Percentiles rank a stretch among this genome's conserved stretches.
Evolutionary conservation across 2,888 invertebrate genomes (phyloP).

Genomic region (Eurytoma californica): DNA sequence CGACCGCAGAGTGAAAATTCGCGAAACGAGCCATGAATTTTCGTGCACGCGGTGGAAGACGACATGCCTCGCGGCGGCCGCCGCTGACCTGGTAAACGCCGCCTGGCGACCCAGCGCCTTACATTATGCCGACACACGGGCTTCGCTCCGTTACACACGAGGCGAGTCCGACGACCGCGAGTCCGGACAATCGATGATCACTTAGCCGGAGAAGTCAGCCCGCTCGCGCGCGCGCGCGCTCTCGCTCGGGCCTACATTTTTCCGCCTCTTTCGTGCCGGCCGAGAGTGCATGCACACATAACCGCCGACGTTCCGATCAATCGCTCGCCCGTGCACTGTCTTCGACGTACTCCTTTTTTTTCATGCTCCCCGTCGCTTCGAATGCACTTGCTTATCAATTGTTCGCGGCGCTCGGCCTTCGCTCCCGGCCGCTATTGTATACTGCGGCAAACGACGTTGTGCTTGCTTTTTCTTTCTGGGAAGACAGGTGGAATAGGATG

Average conservation of each 20-base stretch:
- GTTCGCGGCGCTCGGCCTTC: neutral
- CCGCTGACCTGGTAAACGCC: conserved; percentile 40
- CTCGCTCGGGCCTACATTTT: conserved; percentile 21
- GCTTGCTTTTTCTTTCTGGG: neutral
- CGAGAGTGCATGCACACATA: neutral
- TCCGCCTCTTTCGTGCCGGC: neutral
- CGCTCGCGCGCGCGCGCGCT: neutral
- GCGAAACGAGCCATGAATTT: too few species aligned
- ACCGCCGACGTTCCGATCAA: conserved; percentile 11
- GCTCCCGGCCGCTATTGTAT: conserved; percentile 4
- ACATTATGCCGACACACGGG: conserved; percentile 9
- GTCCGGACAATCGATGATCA: conserved; percentile 47
- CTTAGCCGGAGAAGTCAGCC: conserved; percentile 25
- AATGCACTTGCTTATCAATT: neutral
- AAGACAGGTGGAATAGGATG: too few species aligned
- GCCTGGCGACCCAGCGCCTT: neutral
- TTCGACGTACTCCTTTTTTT: neutral
- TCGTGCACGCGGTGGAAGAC: neutral
- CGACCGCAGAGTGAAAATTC: too few species aligned
- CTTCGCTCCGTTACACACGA: conserved; percentile 1
- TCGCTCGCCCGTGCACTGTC: conserved; percentile 2
- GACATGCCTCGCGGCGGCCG: neutral
- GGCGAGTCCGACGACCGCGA: conserved; percentile 21
- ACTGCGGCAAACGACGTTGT: neutral
- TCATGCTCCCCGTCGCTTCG: neutral